Base-by-base conservation (phyloP, 2,888 invertebrate species). In the Lapara coniferarum region DNA sequence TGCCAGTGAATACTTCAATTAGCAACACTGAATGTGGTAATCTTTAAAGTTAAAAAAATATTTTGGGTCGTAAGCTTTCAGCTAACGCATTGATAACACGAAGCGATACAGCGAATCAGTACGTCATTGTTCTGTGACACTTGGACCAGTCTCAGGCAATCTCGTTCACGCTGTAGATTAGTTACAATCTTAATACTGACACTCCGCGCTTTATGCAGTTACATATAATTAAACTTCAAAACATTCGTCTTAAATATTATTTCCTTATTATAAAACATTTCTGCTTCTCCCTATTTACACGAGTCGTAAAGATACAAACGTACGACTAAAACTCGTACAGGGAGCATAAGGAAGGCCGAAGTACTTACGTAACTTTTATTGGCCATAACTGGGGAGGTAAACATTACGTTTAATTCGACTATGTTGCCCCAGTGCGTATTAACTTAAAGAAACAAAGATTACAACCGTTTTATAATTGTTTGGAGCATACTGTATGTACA, bases 361-460 rank as follows among this genome's bases (percentile, higher is more conserved):
- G 73, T 82, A n/a, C n/a, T n/a, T 83, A 82, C 76, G 75, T 80
- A 80, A 82, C 75, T 77, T 76, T 78, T 74, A 78, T 75, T 75
- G 74, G 70, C 73, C 52, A 67, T 74, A 76, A 74, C 70, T 53
- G 49, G 13, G 30, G 14, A 30, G 53, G 63, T 67, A 59, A 70
- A 70, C 66, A 70, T 70, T 68, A 55, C 19, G 52, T 70, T 63
- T 49, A 56, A 49, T 2, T 25, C 51, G 12, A 16, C 49, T 52
- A 25, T 66, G 57, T 66, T 13, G 8, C 37, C 52, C 19, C 58
- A 49, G n/a, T 19, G 57, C 16, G 52, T 68, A 52, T 68, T 58
- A 55, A 55, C 44, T 55, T 55, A 16, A 68, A 58, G 49, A 63
- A 63, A 49, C 63, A 63, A 63, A 12, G 25, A 19, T 63, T 63